Evolutionary conservation across 2,113 vertebrate genomes (phyloP).

Genomic region (Rhinoderma darwinii): DNA sequence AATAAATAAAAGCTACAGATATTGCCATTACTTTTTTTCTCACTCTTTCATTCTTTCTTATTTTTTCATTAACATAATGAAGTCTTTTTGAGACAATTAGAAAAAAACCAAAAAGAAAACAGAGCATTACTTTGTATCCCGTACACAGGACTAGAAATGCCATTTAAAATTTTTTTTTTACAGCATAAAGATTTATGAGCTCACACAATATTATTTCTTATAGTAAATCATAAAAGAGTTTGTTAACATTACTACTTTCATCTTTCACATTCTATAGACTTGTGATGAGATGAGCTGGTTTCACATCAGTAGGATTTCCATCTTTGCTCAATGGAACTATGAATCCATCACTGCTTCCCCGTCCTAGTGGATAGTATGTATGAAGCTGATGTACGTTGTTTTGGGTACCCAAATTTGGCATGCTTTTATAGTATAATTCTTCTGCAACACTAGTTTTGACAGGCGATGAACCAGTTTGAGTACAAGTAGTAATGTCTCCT

Average conservation of each 20-base stretch:
- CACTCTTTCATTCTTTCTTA: background rate
- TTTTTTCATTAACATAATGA: conserved; percentile 81
- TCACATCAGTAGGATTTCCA: conserved; percentile 81
- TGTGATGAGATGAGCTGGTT: conserved; percentile 93
- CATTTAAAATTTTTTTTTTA: conserved; percentile 74
- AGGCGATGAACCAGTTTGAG: conserved; percentile 81
- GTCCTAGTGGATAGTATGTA: conserved; percentile 94
- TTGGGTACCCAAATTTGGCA: conserved; percentile 95
- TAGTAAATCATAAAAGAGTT: conserved; percentile 75
- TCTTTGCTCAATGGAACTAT: conserved; percentile 92
- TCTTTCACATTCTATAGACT: conserved; percentile 87
- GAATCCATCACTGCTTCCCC: conserved; percentile 96
- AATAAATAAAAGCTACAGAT: conserved; percentile 77
- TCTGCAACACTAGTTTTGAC: conserved; percentile 86
- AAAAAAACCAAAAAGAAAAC: conserved; percentile 45
- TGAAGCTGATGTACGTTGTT: conserved; percentile 94
- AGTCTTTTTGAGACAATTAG: conserved; percentile 69
- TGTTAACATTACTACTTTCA: conserved; percentile 56
- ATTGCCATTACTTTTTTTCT: conserved; percentile 72
- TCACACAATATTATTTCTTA: conserved; percentile 85
- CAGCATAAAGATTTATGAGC: conserved; percentile 76
- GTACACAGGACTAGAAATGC: conserved; percentile 75
- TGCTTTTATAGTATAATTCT: conserved; percentile 98
- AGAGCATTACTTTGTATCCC: conserved; percentile 64
- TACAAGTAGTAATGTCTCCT: conserved; percentile 76